These are phyloP conservation scores for Listrodromus nycthemerus DNA, from an alignment of 2,888 invertebrate genomes.

Conservation along the genomic window DNA sequence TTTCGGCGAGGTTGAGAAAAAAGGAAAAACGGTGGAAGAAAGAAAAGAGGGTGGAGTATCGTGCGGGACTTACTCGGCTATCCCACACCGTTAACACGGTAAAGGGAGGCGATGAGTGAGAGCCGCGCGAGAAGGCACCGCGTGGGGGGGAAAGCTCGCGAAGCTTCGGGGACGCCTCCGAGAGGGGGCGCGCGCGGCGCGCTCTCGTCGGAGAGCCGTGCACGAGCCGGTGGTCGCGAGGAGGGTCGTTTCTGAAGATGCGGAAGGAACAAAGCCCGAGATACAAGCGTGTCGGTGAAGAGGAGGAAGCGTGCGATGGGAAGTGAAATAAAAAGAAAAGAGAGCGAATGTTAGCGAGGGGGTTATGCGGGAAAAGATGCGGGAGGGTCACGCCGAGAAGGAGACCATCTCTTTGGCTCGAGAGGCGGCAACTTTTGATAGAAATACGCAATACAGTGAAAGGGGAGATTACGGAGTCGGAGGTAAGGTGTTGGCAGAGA, in stretches of 20 bases:
- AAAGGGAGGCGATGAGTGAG: background rate
- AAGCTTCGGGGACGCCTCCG: slow-evolving; percentile 9
- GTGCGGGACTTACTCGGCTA: slow-evolving; percentile 33
- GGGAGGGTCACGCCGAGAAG: slow-evolving; percentile 15
- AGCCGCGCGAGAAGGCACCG: background rate
- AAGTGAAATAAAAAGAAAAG: background rate
- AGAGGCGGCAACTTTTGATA: slow-evolving; percentile 44
- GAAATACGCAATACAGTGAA: slow-evolving; percentile 52
- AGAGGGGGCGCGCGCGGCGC: slow-evolving; percentile 2
- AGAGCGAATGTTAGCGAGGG: slow-evolving; percentile 3
- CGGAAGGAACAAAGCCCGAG: slow-evolving; percentile 49
- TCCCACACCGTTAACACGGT: background rate
- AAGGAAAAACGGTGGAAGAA: slow-evolving; percentile 49
- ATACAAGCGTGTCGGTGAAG: background rate
- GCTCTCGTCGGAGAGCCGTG: background rate
- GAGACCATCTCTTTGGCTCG: slow-evolving; percentile 12
- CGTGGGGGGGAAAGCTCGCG: background rate
- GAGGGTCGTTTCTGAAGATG: slow-evolving; percentile 57
- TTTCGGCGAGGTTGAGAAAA: slow-evolving; percentile 65
- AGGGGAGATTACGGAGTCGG: slow-evolving; percentile 1
- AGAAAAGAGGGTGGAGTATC: slow-evolving; percentile 74
- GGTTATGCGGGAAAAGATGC: slow-evolving; percentile 5
- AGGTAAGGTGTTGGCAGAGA: slow-evolving; percentile 13
- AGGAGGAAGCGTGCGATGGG: slow-evolving; percentile 17
- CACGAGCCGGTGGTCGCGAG: slow-evolving; percentile 13